Evolutionary conservation across 2,888 invertebrate species (phyloP).

Genomic region (Torymus auratus): DNA sequence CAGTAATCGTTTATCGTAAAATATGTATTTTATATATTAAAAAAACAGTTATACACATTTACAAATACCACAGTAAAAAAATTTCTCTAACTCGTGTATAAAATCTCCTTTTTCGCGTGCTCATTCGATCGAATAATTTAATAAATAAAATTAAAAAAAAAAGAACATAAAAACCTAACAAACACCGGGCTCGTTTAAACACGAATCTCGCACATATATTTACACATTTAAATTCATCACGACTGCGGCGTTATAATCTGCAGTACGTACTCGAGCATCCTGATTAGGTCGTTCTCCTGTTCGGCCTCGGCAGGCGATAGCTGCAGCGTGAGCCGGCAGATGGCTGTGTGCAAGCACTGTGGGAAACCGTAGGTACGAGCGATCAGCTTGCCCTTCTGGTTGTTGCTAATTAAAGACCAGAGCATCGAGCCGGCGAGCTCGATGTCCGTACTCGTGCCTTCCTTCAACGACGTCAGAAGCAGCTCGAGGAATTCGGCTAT

Average conservation of each 20-base stretch:
- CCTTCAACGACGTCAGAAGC: slow-evolving; percentile 76
- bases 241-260: slow-evolving; percentile 65
- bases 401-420: slow-evolving; percentile 84
- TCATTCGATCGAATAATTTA: slow-evolving; percentile 25
- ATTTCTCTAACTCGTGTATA: neutral
- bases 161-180: too few species aligned
- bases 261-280: slow-evolving; percentile 71
- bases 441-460: slow-evolving; percentile 76
- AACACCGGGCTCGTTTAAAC: too few species aligned
- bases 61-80: slow-evolving; percentile 44
- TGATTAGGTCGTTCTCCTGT: slow-evolving; percentile 57
- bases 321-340: slow-evolving; percentile 73
- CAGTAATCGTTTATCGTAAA: slow-evolving; percentile 25
- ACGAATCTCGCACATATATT: too few species aligned
- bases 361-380: slow-evolving; percentile 78
- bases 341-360: slow-evolving; percentile 76
- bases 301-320: slow-evolving; percentile 9
- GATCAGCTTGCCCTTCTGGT: slow-evolving; percentile 82
- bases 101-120: slow-evolving; percentile 16
- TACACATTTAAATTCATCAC: slow-evolving; percentile 28
- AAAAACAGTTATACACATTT: slow-evolving; percentile 29
- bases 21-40: slow-evolving; percentile 24
- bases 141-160: slow-evolving; percentile 18
- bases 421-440: slow-evolving; percentile 79
- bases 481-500: slow-evolving; percentile 78